Conservation (phyloP, 1,140 invertebrate species). For the Geopemphigus sp. region DNA sequence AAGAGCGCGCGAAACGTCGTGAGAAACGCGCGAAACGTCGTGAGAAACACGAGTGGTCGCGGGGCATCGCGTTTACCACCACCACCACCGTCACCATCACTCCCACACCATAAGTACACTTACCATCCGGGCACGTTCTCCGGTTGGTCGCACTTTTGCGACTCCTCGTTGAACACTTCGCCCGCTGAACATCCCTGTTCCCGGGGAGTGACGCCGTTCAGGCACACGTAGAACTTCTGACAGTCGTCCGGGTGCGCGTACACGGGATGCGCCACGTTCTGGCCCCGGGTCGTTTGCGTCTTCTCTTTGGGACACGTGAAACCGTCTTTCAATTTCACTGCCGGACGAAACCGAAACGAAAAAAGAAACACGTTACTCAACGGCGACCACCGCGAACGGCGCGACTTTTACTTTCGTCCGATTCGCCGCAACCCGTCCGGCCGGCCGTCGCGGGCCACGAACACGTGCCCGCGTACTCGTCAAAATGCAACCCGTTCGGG, state of each 20-base stretch:
- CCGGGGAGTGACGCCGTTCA: slow-evolving; percentile 79
- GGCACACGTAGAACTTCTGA: slow-evolving; percentile 85
- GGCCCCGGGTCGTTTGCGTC: slow-evolving; percentile 66
- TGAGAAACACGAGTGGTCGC: too few species aligned
- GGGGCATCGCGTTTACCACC: too few species aligned
- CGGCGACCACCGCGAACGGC: too few species aligned
- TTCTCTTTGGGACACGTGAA: slow-evolving; percentile 76
- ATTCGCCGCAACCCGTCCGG: slow-evolving; percentile 67
- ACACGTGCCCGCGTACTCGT: slow-evolving; percentile 80
- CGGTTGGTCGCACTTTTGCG: slow-evolving; percentile 77
- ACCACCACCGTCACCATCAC: too few species aligned
- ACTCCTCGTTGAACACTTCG: slow-evolving; percentile 81
- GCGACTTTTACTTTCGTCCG: slow-evolving; percentile 56
- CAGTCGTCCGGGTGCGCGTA: slow-evolving; percentile 82
- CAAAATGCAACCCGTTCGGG: slow-evolving; percentile 81
- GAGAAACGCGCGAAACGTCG: too few species aligned
- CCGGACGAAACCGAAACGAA: too few species aligned
- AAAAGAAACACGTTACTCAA: background rate
- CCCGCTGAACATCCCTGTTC: slow-evolving; percentile 81
- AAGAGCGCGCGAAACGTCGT: slow-evolving; percentile 38
- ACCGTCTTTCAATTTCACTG: slow-evolving; percentile 69
- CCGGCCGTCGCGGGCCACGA: slow-evolving; percentile 82
- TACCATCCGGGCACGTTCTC: slow-evolving; percentile 86
- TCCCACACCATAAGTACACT: too few species aligned
- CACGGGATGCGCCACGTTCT: slow-evolving; percentile 78